Conservation (phyloP, 2,797 vertebrate genomes). For the Alectoris magna region DNA sequence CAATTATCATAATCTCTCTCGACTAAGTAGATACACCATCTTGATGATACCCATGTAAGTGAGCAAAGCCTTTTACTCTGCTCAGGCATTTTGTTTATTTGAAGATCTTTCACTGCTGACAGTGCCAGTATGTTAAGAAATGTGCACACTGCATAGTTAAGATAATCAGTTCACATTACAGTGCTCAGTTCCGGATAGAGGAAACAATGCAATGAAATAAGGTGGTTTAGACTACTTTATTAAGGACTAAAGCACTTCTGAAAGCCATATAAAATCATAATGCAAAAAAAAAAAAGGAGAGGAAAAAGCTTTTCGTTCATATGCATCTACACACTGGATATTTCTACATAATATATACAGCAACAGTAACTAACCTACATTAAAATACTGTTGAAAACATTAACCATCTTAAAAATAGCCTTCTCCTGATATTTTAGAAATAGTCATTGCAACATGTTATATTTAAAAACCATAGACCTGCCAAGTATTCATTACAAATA, state of each 20-base stretch:
- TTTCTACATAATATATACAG: too few species aligned
- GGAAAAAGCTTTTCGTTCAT: too few species aligned
- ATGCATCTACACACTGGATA: background rate
- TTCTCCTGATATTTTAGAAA: background rate
- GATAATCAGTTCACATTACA: background rate
- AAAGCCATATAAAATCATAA: background rate
- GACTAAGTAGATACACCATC: background rate
- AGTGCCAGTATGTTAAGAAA: background rate
- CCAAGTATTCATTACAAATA: background rate
- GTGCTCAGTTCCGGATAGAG: background rate
- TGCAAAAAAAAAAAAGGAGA: background rate
- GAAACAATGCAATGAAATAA: background rate
- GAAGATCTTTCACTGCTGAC: background rate
- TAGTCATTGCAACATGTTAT: background rate
- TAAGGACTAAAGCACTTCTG: background rate
- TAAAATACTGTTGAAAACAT: background rate
- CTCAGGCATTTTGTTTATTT: background rate
- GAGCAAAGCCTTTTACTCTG: background rate
- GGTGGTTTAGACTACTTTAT: background rate
- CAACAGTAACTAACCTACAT: background rate
- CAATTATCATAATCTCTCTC: conserved; percentile 47
- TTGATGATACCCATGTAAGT: background rate
- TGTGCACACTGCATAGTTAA: background rate
- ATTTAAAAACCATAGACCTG: background rate
- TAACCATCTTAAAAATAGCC: background rate